Base-by-base conservation (phyloP, 2,113 vertebrate species). In the Tor tambroides region DNA sequence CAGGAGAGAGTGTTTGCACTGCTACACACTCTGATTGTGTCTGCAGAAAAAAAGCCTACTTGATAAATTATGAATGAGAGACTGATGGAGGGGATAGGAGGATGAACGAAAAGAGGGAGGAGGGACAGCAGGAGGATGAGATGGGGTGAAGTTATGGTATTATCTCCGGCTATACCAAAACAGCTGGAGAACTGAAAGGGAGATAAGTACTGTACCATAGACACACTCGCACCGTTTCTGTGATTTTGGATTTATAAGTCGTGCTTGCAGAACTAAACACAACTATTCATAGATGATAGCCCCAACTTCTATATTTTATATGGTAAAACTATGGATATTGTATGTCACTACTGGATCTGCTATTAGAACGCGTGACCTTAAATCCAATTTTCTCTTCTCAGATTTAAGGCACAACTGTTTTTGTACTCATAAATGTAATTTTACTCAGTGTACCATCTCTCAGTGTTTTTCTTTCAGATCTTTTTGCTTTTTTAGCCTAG, bases 41-140 rank as follows among this genome's bases (percentile, higher is more conserved):
- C 92, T 88, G 92, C 93, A 94, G 91, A 94, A 90, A 88, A 94
- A 91, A 92, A 91, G 85, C 90, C 92, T 93, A 93, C 94, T 94
- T 90, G 91, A 95, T 95, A 93, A 95, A 96, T 95, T 95, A 96
- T 95, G 94, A 94, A 95, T 92, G 93, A 93, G 90, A 77, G 88
- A 91, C 93, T 92, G 93, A 93, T 93, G 91, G 92, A 93, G 89
- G 90, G 91, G 92, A 92, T 89, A 93, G 91, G 89, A 87, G 87
- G 75, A 88, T 87, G 89, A 71, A 1, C 43, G 30, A 61, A 69
- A 74, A 26, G 82, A 86, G 63, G 85, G 61, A 63, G 74, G 87
- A 74, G 86, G 63, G 72, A 83, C 41, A 23, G 54, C 84, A 72
- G n/a, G 35, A 75, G 56, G 80, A 87, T 87, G 80, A 90, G 85